Base-by-base conservation (phyloP, 2,888 invertebrate genomes). In the Sinentomon sp. region DNA sequence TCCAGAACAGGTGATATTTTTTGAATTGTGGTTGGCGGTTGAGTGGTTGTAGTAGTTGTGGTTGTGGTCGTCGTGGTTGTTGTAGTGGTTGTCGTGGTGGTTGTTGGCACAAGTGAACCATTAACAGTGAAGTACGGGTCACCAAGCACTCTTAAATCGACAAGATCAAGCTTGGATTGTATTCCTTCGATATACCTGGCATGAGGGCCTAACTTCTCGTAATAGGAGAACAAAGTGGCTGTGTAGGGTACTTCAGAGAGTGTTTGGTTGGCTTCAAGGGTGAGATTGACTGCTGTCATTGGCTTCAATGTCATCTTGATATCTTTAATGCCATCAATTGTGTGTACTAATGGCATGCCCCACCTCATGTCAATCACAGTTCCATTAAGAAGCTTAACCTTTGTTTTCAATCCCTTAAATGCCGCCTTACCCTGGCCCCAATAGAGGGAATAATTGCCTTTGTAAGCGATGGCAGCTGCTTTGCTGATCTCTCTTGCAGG, bases 241-340 rank as follows among this genome's bases (percentile, higher is more conserved):
- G 60, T 62, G 48, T 76, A 82, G 19, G 71, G 72, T 1, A 69
- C 63, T 43, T 78, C 76, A 33, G 66, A 59, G 37, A 68, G 67
- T 1, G 72, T 69, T 44, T 66, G 62, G 46, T 71, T 70, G 3
- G 72, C 78, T 32, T 59, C 59, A 13, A 80, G 59, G 1, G 74
- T 75, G 1, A 78, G 74, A 50, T 80, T 78, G 31, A 76, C 67
- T 3, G 69, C 76, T 0, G 78, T 78, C 18, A 74, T 77, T 4
- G 73, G 68, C 48, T 68, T 65, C 34, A 80, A 53, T 17, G 40
- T 39, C 16, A 40, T 42, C n/a, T n/a, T n/a, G n/a, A n/a, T n/a
- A n/a, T n/a, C n/a, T n/a, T n/a, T n/a, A n/a, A n/a, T n/a, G n/a
- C n/a, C n/a, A n/a, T n/a, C n/a, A n/a, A n/a, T n/a, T n/a, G n/a